Conservation (phyloP, 2,797 vertebrate genomes). For the Parambassis ranga region DNA sequence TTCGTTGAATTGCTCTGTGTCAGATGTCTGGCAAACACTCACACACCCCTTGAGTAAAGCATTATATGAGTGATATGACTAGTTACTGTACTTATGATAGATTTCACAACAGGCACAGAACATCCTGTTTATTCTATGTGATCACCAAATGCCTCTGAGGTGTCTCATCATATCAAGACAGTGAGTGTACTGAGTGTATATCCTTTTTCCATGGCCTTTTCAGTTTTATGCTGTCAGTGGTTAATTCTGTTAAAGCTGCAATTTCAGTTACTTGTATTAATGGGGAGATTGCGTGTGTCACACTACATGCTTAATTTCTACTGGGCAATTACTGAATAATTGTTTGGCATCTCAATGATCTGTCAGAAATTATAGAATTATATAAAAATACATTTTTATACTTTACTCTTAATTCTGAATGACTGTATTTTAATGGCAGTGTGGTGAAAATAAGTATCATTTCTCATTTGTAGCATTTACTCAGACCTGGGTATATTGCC, state of each 20-base stretch:
- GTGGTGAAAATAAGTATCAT: too few relatives aligned
- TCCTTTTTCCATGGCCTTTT: neutral
- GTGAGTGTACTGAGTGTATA: neutral
- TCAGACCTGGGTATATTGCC: constrained; percentile 40
- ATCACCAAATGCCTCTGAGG: constrained; percentile 38
- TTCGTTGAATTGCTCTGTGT: constrained; percentile 55
- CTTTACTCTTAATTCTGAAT: neutral
- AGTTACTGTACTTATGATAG: constrained; percentile 41
- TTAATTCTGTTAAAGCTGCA: neutral
- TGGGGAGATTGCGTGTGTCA: neutral
- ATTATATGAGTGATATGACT: constrained; percentile 47
- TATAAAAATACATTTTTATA: too few relatives aligned
- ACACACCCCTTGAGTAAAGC: constrained; percentile 75
- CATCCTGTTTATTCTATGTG: constrained; percentile 66
- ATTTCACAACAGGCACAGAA: constrained; percentile 66
- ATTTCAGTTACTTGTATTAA: neutral
- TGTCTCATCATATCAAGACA: neutral
- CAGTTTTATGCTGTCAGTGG: neutral
- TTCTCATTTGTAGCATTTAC: constrained; percentile 24
- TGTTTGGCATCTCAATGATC: neutral
- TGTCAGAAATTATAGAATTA: too few relatives aligned
- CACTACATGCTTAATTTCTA: too few relatives aligned
- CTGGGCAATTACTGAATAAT: too few relatives aligned
- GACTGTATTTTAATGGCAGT: neutral
- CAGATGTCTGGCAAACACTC: constrained; percentile 71